Evolutionary conservation across 2,888 invertebrate genomes (phyloP).

Genomic region (Punctoribates punctum): DNA sequence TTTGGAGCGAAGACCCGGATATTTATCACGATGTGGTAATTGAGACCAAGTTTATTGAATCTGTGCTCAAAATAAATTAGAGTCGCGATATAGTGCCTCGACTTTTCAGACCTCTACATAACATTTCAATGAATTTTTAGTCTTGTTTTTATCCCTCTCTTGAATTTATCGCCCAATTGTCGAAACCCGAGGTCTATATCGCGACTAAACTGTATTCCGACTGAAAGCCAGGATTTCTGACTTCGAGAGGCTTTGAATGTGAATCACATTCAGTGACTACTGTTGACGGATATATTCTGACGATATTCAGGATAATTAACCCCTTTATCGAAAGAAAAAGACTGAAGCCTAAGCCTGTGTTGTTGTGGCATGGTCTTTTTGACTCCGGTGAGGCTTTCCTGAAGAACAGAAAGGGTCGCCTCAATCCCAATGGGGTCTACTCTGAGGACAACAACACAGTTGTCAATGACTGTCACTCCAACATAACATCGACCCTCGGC

Average conservation of each 20-base stretch:
- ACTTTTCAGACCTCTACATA: too few relatives aligned
- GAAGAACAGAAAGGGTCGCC: not conserved
- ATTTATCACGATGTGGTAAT: not conserved
- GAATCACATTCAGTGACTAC: conserved; percentile 33
- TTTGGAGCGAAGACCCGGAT: not conserved
- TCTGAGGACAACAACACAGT: conserved; percentile 4
- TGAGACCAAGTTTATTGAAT: too few relatives aligned
- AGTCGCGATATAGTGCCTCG: too few relatives aligned
- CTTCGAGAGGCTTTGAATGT: conserved; percentile 17
- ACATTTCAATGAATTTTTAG: too few relatives aligned
- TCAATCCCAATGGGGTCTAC: conserved; percentile 20
- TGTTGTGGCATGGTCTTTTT: conserved; percentile 32
- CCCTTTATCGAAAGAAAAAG: not conserved
- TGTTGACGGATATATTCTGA: conserved; percentile 35
- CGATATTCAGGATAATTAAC: conserved; percentile 36
- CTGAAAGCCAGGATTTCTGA: conserved; percentile 31
- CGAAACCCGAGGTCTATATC: too few relatives aligned
- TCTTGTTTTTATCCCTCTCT: too few relatives aligned
- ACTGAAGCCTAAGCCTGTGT: conserved; percentile 15
- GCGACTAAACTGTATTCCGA: too few relatives aligned
- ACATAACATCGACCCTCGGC: conserved; percentile 4
- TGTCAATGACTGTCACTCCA: not conserved
- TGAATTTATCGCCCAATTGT: too few relatives aligned
- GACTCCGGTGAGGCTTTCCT: conserved; percentile 21
- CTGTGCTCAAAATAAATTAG: too few relatives aligned